Evolutionary conservation across 2,888 invertebrate species (phyloP), one percentile per base, ranked within the genome.

Genomic region (Drosophila melanosoma): DNA sequence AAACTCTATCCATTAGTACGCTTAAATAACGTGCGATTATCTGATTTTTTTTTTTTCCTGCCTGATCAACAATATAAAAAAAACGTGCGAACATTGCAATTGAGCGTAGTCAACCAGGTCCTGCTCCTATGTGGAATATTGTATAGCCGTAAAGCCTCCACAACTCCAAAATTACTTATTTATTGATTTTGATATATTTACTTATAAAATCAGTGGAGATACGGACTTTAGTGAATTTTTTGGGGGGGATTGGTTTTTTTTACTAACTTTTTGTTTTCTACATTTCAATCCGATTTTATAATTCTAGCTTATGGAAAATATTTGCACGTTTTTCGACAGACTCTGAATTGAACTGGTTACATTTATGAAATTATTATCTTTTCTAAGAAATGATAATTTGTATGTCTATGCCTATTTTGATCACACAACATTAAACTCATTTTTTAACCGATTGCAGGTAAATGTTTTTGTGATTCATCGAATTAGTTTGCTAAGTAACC

Each of bases 11-110:
- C n/a, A 56, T 32, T 40, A 42, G 29, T 6, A 29, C 6, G 29
- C 29, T 54, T 40, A 40, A 32, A 40, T 56, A 38, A 17, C 38
- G 38, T 29, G 2, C 56, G 56, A 40, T 42, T 42, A 42, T 32
- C 57, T 42, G 32, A 29, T 57, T 32, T 42, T 42, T 29, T 42
- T 26, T 26, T 26, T 26, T 26, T 26, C 26, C 26, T 20, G 57
- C 57, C 57, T 42, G 32, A 57, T 57, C 42, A 42, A 42, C 32
- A 23, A 10, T 15, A 42, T 42, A 57, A 42, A 56, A 51, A 56
- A 51, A 20, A 23, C 23, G 3, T 45, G 45, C 45, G 0, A 45
- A 12, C 12, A 6, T 6, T 42, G 6, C 42, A 45, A 12, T 3
- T 42, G 20, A 20, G 42, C 42, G 20, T 12, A 45, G 3, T 15